Percentiles rank a stretch among this genome's conserved stretches.
Evolutionary conservation across 2,797 vertebrate species (phyloP).

Genomic region (Periparus ater): DNA sequence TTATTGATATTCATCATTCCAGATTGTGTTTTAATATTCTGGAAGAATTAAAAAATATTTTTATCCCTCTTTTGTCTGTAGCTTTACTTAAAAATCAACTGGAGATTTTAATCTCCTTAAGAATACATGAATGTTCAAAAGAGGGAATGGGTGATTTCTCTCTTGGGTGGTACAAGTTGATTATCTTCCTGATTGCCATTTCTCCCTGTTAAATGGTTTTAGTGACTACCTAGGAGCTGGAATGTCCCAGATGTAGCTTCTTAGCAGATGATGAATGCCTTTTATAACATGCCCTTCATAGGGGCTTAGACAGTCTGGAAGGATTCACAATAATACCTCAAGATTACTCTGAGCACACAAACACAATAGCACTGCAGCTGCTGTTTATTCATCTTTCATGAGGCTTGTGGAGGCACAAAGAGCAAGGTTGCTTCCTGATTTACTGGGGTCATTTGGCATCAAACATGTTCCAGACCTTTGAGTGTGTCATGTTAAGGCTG

Average conservation of each 20-base stretch:
- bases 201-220: slow-evolving; percentile 25
- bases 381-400: slow-evolving; percentile 50
- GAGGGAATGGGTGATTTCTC: slow-evolving; percentile 10
- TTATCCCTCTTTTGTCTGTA: slow-evolving; percentile 27
- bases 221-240: slow-evolving; percentile 9
- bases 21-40: slow-evolving; percentile 25
- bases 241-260: slow-evolving; percentile 28
- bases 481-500: neutral
- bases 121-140: slow-evolving; percentile 31
- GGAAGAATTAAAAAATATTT: neutral
- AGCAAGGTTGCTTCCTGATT: neutral
- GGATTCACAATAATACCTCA: slow-evolving; percentile 9
- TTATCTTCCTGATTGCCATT: slow-evolving; percentile 54
- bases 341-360: neutral
- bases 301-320: slow-evolving; percentile 34
- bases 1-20: neutral
- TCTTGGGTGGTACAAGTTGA: slow-evolving; percentile 49
- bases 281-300: neutral
- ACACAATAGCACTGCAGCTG: neutral
- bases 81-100: slow-evolving; percentile 36
- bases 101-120: slow-evolving; percentile 37
- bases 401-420: neutral
- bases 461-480: slow-evolving; percentile 1
- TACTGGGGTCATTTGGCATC: neutral
- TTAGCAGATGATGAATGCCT: slow-evolving; percentile 38